A percentile compares a stretch with the other conserved stretches of the same genome.
These are phyloP conservation scores for Channa maculata DNA, from an alignment of 2,113 vertebrate species.

Conservation along the genomic window DNA sequence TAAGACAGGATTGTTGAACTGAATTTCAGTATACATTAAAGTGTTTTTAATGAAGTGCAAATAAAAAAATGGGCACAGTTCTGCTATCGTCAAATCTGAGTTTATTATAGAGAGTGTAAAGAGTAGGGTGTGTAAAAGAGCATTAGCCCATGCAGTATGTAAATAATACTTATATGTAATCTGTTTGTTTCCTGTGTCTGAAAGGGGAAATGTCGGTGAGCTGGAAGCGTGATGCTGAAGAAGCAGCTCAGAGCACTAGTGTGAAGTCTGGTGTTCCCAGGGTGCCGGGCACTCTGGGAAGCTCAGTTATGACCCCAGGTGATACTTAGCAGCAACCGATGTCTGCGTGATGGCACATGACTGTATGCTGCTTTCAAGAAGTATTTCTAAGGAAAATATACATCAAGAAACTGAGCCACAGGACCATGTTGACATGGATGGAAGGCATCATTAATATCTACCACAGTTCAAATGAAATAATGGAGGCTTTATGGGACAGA, in stretches of 20 bases:
- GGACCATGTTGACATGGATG: background rate
- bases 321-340: conserved; percentile 12
- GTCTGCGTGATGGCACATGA: background rate
- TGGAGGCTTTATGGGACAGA: too few relatives aligned
- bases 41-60: too few relatives aligned
- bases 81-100: too few relatives aligned
- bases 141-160: background rate
- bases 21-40: background rate
- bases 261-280: conserved; percentile 55
- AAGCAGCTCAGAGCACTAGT: conserved; percentile 21
- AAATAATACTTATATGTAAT: background rate
- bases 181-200: conserved; percentile 20
- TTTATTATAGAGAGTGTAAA: too few relatives aligned
- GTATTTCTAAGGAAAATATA: background rate
- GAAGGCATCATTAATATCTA: background rate
- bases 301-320: conserved; percentile 65
- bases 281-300: conserved; percentile 77
- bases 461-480: background rate
- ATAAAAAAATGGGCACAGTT: too few relatives aligned
- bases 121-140: background rate
- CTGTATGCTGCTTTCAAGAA: conserved; percentile 28
- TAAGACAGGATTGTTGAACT: background rate
- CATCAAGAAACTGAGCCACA: conserved; percentile 16
- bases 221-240: conserved; percentile 28
- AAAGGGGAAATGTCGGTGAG: conserved; percentile 49